phyloP scores from a whole-genome alignment of 2,113 vertebrate genomes.

The Gobius niger region DNA sequence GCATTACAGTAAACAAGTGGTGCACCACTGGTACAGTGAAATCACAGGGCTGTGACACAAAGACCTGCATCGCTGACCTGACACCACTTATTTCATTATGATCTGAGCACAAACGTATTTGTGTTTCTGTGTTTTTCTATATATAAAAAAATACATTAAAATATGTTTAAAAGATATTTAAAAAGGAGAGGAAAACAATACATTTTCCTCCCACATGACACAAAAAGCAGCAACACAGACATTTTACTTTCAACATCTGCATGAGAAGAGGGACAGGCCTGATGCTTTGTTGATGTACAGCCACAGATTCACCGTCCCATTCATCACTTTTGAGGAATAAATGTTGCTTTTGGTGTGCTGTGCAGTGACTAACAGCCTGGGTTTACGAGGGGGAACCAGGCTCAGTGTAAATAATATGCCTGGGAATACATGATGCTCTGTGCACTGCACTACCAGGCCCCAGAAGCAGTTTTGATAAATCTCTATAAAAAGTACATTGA shows the following conservation, averaged over 20 bases:
- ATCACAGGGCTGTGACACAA: too few relatives aligned
- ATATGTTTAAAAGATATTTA: too few relatives aligned
- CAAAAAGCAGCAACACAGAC: background rate
- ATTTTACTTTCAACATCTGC: background rate
- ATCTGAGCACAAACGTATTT: too few relatives aligned
- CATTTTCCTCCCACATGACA: too few relatives aligned
- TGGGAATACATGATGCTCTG: constrained; percentile 69
- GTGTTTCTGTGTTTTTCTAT: too few relatives aligned
- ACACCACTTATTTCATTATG: too few relatives aligned
- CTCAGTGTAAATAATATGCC: constrained; percentile 91
- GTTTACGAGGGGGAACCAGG: constrained; percentile 89
- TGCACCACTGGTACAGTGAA: too few relatives aligned
- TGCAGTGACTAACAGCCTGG: constrained; percentile 93
- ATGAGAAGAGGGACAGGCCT: constrained; percentile 81
- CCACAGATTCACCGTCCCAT: constrained; percentile 86
- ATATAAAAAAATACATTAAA: too few relatives aligned
- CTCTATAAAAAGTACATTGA: constrained; percentile 64
- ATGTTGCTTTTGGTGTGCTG: constrained; percentile 89
- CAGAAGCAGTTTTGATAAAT: constrained; percentile 74
- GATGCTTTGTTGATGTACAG: constrained; percentile 84
- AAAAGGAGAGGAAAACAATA: too few relatives aligned
- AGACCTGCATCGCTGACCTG: too few relatives aligned
- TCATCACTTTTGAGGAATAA: constrained; percentile 94
- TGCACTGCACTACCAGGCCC: constrained; percentile 70
- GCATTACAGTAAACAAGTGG: too few relatives aligned